Conservation (phyloP, 2,113 vertebrate genomes). For the Hemibagrus wyckioides region DNA sequence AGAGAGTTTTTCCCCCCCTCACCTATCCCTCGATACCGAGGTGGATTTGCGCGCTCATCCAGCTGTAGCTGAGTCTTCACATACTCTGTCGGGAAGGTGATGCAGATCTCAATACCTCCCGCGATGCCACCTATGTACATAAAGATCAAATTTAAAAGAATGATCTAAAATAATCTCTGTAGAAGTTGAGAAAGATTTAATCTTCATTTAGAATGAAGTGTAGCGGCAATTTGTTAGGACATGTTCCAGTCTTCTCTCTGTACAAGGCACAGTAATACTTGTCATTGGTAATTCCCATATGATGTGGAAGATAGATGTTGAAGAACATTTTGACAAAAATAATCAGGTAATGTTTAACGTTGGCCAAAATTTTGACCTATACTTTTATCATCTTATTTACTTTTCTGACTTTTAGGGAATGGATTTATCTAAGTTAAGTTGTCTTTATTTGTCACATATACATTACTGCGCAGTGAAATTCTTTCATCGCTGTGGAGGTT, state of each 20-base stretch:
- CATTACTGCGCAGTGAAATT: no score
- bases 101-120: constrained; percentile 74
- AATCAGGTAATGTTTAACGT: neutral
- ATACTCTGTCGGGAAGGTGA: constrained; percentile 81
- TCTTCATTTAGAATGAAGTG: neutral
- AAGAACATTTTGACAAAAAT: neutral
- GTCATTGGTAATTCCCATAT: neutral
- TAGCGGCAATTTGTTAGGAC: neutral
- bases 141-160: neutral
- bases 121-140: constrained; percentile 69
- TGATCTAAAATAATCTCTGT: neutral
- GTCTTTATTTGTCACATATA: no score
- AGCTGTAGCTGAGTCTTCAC: constrained; percentile 80
- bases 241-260: neutral
- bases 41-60: constrained; percentile 72
- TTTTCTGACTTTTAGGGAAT: neutral
- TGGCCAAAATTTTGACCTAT: no score
- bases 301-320: neutral
- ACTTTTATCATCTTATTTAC: neutral
- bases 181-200: neutral
- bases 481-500: no score
- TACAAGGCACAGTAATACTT: neutral
- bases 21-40: constrained; percentile 75
- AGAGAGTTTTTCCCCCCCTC: constrained; percentile 26
- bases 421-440: neutral